phyloP scores from a whole-genome alignment of 2,113 vertebrate genomes.

The Rhodinocichla rosea region DNA sequence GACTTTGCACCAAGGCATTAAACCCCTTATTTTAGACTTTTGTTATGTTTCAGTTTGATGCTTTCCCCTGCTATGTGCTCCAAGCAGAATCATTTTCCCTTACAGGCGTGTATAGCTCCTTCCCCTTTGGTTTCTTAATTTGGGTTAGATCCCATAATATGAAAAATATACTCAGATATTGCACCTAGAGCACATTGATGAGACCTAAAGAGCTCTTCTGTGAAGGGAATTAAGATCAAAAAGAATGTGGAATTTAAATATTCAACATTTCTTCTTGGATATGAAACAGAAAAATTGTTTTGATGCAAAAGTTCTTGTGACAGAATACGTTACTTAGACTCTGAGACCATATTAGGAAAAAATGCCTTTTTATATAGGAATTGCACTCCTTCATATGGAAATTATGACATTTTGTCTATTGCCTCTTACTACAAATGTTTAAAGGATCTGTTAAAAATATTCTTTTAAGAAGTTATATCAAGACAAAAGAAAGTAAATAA shows the following conservation, averaged over 20 bases:
- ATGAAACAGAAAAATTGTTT: conserved; percentile 59
- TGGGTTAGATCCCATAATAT: conserved; percentile 42
- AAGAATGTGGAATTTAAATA: conserved; percentile 60
- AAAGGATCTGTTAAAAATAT: conserved; percentile 24
- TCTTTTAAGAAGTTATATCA: neutral
- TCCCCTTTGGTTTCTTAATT: conserved; percentile 59
- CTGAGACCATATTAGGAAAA: conserved; percentile 41
- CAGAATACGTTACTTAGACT: conserved; percentile 50
- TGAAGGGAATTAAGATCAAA: conserved; percentile 67
- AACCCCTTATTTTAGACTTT: neutral
- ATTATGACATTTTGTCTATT: conserved; percentile 61
- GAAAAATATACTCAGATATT: conserved; percentile 45
- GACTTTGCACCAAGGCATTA: neutral
- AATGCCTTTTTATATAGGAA: conserved; percentile 40
- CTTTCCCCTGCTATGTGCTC: neutral
- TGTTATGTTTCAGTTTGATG: neutral
- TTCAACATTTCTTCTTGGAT: conserved; percentile 43
- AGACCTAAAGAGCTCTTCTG: conserved; percentile 53
- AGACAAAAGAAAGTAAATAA: conserved; percentile 29
- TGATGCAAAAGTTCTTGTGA: conserved; percentile 54
- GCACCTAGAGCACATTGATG: conserved; percentile 54
- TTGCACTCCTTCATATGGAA: conserved; percentile 57
- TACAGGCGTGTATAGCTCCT: conserved; percentile 4
- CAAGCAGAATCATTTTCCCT: conserved; percentile 1
- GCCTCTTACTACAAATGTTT: conserved; percentile 49